Conservation (phyloP, 2,888 invertebrate genomes). For the Hydroisotoma schaefferi region DNA sequence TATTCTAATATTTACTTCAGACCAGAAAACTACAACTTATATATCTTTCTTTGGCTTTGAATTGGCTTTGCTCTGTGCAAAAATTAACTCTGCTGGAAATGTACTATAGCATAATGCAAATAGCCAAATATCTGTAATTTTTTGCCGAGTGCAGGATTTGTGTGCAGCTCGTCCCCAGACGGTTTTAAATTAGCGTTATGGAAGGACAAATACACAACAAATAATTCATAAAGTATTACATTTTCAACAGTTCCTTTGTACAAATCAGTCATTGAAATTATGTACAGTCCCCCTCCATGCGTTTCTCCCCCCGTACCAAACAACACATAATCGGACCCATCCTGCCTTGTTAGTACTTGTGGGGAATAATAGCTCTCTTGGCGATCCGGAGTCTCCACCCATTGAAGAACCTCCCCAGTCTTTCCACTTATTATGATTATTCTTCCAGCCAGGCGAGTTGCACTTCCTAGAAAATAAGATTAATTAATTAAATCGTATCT, state of each 20-base stretch:
- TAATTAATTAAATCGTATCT: slow-evolving; percentile 5
- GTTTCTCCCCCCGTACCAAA: slow-evolving; percentile 72
- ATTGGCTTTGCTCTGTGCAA: too few species aligned
- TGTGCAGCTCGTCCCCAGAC: too few species aligned
- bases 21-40: too few species aligned
- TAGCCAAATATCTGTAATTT: too few species aligned
- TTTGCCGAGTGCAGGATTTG: too few species aligned
- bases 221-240: slow-evolving; percentile 50
- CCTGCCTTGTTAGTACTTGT: slow-evolving; percentile 61
- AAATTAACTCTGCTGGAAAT: too few species aligned
- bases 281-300: slow-evolving; percentile 67
- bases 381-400: slow-evolving; percentile 61
- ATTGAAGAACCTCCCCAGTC: slow-evolving; percentile 63
- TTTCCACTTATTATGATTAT: slow-evolving; percentile 68
- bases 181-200: too few species aligned
- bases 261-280: slow-evolving; percentile 58
- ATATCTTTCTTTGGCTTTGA: too few species aligned
- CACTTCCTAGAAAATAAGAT: slow-evolving; percentile 50
- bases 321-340: slow-evolving; percentile 62
- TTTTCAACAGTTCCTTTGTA: slow-evolving; percentile 52
- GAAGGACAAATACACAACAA: neutral
- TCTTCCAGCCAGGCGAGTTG: slow-evolving; percentile 59
- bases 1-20: too few species aligned
- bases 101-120: too few species aligned
- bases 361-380: slow-evolving; percentile 69